Evolutionary conservation across 2,113 vertebrate genomes (phyloP).

Genomic region (Aphelocoma coerulescens): DNA sequence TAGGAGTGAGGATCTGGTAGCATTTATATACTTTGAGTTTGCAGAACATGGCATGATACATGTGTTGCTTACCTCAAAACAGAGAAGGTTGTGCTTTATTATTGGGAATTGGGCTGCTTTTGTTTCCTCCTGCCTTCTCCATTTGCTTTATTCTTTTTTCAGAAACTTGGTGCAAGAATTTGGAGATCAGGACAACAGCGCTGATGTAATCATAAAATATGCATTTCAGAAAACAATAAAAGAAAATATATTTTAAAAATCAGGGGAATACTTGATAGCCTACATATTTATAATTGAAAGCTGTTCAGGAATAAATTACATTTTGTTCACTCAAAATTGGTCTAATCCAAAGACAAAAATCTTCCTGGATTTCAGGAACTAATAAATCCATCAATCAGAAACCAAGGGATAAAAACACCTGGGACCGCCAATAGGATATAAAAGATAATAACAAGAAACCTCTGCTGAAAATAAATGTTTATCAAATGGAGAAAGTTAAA

Average conservation of each 20-base stretch:
- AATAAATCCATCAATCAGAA: conserved; percentile 43
- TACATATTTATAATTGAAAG: neutral
- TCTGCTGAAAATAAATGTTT: neutral
- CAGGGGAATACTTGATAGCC: neutral
- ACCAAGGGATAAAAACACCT: neutral
- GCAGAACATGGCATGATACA: neutral
- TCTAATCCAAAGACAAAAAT: conserved; percentile 32
- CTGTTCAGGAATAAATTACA: neutral
- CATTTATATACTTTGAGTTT: neutral
- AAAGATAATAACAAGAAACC: neutral
- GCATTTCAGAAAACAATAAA: neutral
- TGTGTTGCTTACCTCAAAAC: neutral
- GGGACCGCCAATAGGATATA: neutral
- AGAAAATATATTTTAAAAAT: neutral
- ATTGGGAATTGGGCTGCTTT: neutral
- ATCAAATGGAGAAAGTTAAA: neutral
- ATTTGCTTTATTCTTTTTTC: neutral
- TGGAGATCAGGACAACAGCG: neutral
- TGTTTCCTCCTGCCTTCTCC: neutral
- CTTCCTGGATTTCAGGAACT: neutral
- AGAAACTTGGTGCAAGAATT: neutral
- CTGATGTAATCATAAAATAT: neutral
- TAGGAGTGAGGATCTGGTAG: neutral
- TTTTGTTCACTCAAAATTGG: conserved; percentile 12
- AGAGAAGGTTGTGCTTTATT: neutral